phyloP scores from a whole-genome alignment of 2,113 vertebrate species.

The Fukomys damarensis region DNA sequence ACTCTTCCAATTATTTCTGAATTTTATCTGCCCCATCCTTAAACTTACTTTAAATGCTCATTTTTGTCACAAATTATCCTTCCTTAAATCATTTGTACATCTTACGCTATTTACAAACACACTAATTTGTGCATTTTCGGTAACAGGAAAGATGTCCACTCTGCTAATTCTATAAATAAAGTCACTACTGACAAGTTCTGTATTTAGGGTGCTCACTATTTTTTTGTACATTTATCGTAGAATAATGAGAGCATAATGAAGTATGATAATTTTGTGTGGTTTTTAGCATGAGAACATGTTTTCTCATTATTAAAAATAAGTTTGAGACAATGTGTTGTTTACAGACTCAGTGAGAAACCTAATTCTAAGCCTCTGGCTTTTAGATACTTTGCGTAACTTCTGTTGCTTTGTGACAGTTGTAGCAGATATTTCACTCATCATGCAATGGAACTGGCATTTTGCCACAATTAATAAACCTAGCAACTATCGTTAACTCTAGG shows the following conservation, averaged over 20 bases:
- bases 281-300: constrained; percentile 54
- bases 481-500: constrained; percentile 74
- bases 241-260: constrained; percentile 12
- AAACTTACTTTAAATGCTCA: neutral
- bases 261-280: neutral
- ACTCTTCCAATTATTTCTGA: neutral
- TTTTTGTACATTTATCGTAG: constrained; percentile 33
- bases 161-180: constrained; percentile 17
- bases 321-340: constrained; percentile 76
- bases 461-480: constrained; percentile 75
- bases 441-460: constrained; percentile 78
- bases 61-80: neutral
- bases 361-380: constrained; percentile 69
- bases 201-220: constrained; percentile 28
- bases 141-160: neutral
- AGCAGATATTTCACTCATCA: constrained; percentile 77
- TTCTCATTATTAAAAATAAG: constrained; percentile 69
- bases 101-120: neutral
- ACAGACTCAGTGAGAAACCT: constrained; percentile 48
- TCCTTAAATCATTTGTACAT: neutral
- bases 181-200: neutral
- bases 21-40: neutral
- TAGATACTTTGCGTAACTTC: constrained; percentile 68
- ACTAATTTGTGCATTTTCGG: neutral
- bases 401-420: constrained; percentile 75